Conservation (phyloP, 2,888 invertebrate genomes). For the Drosophila mercatorum region DNA sequence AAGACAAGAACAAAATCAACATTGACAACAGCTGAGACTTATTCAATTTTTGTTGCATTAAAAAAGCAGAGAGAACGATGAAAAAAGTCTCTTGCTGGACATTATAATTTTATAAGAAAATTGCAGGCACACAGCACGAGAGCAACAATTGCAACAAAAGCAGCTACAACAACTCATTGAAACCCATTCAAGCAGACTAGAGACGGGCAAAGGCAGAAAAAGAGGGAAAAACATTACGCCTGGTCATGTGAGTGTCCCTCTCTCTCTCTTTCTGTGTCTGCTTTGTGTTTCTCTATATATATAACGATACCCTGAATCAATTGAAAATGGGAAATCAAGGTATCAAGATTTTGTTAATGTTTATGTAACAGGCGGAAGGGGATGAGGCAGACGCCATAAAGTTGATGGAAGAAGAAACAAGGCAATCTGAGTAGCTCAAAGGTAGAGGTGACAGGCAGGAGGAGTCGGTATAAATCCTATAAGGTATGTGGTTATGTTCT, state of each 20-base stretch:
- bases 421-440: too few species aligned
- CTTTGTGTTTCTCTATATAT: slow-evolving; percentile 30
- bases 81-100: slow-evolving; percentile 49
- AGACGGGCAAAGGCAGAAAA: slow-evolving; percentile 13
- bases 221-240: slow-evolving; percentile 21
- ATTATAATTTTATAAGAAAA: slow-evolving; percentile 79
- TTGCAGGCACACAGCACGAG: slow-evolving; percentile 43
- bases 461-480: too few species aligned
- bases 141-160: slow-evolving; percentile 8
- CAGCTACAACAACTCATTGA: slow-evolving; percentile 51
- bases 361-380: background rate
- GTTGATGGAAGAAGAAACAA: too few species aligned
- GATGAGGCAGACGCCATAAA: background rate
- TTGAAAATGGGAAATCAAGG: background rate
- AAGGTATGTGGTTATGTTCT: background rate
- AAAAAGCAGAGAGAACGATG: slow-evolving; percentile 22
- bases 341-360: background rate
- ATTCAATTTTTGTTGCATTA: slow-evolving; percentile 67
- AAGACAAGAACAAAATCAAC: slow-evolving; percentile 14
- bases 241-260: slow-evolving; percentile 14
- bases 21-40: slow-evolving; percentile 40
- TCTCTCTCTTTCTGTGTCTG: background rate
- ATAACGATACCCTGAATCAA: background rate
- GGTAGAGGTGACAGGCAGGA: too few species aligned
- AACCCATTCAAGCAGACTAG: slow-evolving; percentile 51